phyloP scores from a whole-genome alignment of 2,888 invertebrate species.

The Drosophila emarginata region DNA sequence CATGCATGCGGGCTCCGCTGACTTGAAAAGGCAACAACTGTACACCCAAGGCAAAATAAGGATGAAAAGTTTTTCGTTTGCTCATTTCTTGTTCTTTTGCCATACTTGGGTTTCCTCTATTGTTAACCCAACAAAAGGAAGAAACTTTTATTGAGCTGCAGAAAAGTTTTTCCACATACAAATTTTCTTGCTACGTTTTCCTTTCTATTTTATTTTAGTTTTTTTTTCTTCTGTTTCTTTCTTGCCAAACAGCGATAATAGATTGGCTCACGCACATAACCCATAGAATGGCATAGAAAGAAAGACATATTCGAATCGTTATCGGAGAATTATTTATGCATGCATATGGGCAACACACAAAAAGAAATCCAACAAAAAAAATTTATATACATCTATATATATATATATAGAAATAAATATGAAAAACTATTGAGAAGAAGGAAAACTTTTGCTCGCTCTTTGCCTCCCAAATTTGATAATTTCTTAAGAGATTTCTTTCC shows the following conservation, averaged over 20 bases:
- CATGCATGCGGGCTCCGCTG: slow-evolving; percentile 49
- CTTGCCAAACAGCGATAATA: slow-evolving; percentile 59
- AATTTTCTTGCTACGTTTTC: slow-evolving; percentile 66
- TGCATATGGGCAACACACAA: slow-evolving; percentile 50
- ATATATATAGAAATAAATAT: neutral
- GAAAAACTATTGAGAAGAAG: slow-evolving; percentile 1
- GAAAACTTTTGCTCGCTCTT: slow-evolving; percentile 10
- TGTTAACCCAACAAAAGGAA: slow-evolving; percentile 68
- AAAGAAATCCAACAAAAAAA: slow-evolving; percentile 20
- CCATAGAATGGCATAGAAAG: slow-evolving; percentile 15
- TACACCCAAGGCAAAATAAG: neutral
- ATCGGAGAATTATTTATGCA: slow-evolving; percentile 75
- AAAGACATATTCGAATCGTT: slow-evolving; percentile 57
- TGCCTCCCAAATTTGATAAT: slow-evolving; percentile 60
- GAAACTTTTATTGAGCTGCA: slow-evolving; percentile 69
- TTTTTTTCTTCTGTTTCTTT: slow-evolving; percentile 29
- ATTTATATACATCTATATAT: no score
- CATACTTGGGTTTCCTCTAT: slow-evolving; percentile 32
- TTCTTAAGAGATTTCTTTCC: slow-evolving; percentile 55
- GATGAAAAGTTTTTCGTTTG: slow-evolving; percentile 47
- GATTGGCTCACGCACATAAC: slow-evolving; percentile 58
- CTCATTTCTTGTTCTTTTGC: slow-evolving; percentile 47
- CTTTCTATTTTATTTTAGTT: neutral
- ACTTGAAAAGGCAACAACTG: slow-evolving; percentile 39
- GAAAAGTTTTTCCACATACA: slow-evolving; percentile 72